Evolutionary conservation across 2,113 vertebrate species (phyloP), one percentile per base, ranked within the genome.

Genomic region (Rhinoderma darwinii): DNA sequence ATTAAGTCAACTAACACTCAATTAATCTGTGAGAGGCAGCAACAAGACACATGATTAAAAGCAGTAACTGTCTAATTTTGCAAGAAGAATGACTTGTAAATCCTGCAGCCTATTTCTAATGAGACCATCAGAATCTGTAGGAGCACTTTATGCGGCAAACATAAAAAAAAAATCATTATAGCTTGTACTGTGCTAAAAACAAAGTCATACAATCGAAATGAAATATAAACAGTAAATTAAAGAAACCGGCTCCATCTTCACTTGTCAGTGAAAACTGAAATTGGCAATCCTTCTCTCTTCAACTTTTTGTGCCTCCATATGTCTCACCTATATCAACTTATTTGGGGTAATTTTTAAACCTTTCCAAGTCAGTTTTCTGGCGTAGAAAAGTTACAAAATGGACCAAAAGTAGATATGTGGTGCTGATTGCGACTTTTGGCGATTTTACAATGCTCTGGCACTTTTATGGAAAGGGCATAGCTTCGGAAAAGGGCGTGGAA

Each of bases 61-160:
- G 44, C 39, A 20, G 37, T 89, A 89, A 74, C 4, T 47, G 59
- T 87, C 75, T 61, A 47, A 61, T 89, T 89, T 41, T 74, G 75
- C 30, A 82, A 89, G 88, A 82, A 39, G 44, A 50, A 79, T 25
- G 85, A 54, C 44, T 74, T 89, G 39, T 79, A 90, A 89, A 90
- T 91, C 90, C 90, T 83, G 89, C 86, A 84, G 56, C 83, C 7
- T 68, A 15, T 81, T 59, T 80, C 44, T 87, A 87, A 72, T 86
- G 50, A 56, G 25, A 30, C 89, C 89, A 89, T 30, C 2, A 0
- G 88, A 22, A 5, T 0, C 30, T 84, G 72, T 82, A 90, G 56
- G 89, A 89, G 90, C 47, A 12, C 35, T 79, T 9, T 4, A 5
- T 51, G 25, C 50, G 51, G 39, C 54, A 47, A 84, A 82, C 32